phyloP scores from a whole-genome alignment of 2,113 vertebrate species.

The Drymodes brunneopygia region DNA sequence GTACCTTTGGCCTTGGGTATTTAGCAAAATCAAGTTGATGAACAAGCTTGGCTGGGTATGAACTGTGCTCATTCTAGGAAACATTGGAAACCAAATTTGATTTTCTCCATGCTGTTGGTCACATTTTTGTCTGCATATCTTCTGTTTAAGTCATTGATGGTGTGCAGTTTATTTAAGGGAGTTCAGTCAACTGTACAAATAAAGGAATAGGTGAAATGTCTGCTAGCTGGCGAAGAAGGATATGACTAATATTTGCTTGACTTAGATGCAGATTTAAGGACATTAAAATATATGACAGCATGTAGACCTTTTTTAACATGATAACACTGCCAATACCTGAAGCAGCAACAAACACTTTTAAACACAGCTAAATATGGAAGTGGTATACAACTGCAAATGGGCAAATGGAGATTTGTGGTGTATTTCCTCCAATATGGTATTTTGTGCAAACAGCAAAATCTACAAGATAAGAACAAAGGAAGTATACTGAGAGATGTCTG shows the following conservation, averaged over 20 bases:
- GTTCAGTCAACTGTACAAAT: not conserved
- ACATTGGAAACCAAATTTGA: not conserved
- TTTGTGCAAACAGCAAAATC: not conserved
- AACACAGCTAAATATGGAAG: not conserved
- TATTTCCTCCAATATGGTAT: not conserved
- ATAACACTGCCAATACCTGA: not conserved
- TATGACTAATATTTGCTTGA: not conserved
- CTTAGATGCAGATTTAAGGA: not conserved
- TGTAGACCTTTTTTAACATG: not conserved
- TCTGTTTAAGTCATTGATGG: not conserved
- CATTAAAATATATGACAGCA: not conserved
- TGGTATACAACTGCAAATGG: not conserved
- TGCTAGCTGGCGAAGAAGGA: not conserved
- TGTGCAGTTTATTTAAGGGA: not conserved
- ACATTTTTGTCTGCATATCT: not conserved
- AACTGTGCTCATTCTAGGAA: not conserved
- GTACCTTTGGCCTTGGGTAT: not conserved
- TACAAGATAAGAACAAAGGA: not conserved
- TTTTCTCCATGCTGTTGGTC: not conserved
- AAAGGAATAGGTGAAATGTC: not conserved
- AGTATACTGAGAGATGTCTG: not conserved
- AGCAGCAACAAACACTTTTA: not conserved
- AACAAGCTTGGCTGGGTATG: not conserved
- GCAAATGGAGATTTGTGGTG: not conserved
- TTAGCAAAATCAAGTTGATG: not conserved